Conservation (phyloP, 1,140 invertebrate species). For the Drosophila pandora region DNA sequence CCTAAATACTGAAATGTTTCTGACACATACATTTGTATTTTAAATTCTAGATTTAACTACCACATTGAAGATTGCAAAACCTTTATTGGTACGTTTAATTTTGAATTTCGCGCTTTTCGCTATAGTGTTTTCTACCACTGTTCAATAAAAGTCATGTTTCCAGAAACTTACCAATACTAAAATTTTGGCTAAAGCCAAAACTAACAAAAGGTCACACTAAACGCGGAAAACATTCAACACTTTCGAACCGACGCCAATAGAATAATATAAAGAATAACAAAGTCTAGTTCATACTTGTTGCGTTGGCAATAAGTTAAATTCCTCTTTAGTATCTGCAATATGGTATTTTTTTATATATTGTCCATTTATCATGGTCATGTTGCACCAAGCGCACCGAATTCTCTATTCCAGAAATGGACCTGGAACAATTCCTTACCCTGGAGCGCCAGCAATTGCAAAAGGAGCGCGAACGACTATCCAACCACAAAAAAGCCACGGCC, state of each 20-base stretch:
- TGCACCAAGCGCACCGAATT: neutral
- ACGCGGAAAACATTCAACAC: constrained; percentile 47
- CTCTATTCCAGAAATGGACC: constrained; percentile 45
- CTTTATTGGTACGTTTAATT: too few species aligned
- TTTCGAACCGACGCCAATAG: constrained; percentile 12
- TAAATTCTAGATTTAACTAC: too few species aligned
- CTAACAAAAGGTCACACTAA: constrained; percentile 13
- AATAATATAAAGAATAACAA: neutral
- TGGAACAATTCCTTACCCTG: constrained; percentile 59
- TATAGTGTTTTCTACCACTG: neutral
- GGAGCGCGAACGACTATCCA: constrained; percentile 53
- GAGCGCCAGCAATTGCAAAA: constrained; percentile 61
- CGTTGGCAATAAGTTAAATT: neutral
- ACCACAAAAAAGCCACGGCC: constrained; percentile 4
- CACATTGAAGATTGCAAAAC: too few species aligned
- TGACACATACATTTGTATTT: too few species aligned
- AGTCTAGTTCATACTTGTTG: neutral
- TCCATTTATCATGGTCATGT: neutral
- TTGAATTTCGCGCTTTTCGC: neutral
- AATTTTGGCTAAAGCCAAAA: neutral
- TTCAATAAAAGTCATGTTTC: neutral
- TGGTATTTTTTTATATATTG: neutral
- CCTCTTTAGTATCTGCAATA: neutral
- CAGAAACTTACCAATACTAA: neutral
- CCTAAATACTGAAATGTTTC: neutral